A percentile compares a stretch with the other conserved stretches of the same genome.
Evolutionary conservation across 2,797 vertebrate species (phyloP).

Genomic region (Mergus octosetaceus): DNA sequence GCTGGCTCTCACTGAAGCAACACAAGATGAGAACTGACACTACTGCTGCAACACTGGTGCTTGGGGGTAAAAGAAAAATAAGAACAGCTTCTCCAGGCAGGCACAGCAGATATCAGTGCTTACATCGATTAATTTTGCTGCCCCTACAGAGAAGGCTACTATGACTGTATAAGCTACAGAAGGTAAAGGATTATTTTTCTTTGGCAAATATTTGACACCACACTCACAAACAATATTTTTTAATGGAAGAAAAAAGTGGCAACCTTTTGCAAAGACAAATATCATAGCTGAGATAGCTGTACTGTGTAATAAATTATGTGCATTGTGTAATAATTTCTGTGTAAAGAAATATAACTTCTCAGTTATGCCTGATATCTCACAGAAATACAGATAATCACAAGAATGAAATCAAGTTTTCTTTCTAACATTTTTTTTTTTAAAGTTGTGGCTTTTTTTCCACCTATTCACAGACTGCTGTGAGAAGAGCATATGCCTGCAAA

Average conservation of each 20-base stretch:
- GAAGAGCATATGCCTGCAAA: background rate
- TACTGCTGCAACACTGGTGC: background rate
- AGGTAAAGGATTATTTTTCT: background rate
- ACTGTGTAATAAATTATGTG: background rate
- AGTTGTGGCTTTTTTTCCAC: background rate
- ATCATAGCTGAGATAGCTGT: background rate
- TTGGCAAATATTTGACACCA: background rate
- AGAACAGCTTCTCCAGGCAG: background rate
- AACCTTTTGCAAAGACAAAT: background rate
- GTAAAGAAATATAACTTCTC: background rate
- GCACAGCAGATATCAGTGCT: background rate
- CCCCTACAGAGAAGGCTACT: background rate
- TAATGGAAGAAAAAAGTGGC: background rate
- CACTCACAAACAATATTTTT: background rate
- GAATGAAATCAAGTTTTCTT: background rate
- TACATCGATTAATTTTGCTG: background rate
- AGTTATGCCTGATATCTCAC: background rate
- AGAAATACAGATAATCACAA: background rate
- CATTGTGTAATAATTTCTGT: background rate
- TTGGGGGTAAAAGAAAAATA: background rate
- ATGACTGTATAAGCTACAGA: background rate
- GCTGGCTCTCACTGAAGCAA: background rate
- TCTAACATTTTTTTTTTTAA: background rate
- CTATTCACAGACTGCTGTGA: background rate
- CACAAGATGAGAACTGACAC: background rate